Evolutionary conservation across 2,113 vertebrate genomes (phyloP).

Genomic region (Eulacestoma nigropectus): DNA sequence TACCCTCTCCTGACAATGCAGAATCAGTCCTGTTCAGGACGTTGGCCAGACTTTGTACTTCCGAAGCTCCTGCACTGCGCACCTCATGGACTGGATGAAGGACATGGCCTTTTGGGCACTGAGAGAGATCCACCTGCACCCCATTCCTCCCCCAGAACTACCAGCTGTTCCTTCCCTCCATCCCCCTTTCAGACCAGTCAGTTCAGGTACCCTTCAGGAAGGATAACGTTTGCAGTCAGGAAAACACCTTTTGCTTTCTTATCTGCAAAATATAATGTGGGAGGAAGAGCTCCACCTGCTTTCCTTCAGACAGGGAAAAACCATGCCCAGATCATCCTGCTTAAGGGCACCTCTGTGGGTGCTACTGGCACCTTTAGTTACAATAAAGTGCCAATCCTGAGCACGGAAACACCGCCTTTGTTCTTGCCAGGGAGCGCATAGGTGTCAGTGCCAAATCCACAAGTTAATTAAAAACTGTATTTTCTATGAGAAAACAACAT

Average conservation of each 20-base stretch:
- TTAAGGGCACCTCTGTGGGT: not conserved
- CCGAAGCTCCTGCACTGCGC: fast-evolving
- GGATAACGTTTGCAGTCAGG: not conserved
- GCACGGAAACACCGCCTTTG: not conserved
- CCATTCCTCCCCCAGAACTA: not conserved
- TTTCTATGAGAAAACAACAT: conserved; percentile 48
- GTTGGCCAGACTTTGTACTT: not conserved
- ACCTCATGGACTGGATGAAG: not conserved
- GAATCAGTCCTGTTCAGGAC: not conserved
- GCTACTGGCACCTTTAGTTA: not conserved
- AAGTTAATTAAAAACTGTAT: conserved; percentile 57
- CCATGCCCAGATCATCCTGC: not conserved
- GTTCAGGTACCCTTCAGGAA: not conserved
- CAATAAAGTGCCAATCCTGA: not conserved
- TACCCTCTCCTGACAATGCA: not conserved
- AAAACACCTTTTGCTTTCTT: not conserved
- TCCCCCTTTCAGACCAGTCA: fast-evolving
- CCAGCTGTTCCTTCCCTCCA: not conserved
- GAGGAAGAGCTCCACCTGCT: not conserved
- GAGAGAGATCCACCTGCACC: not conserved
- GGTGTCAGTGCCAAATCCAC: conserved; percentile 37
- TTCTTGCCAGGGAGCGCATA: not conserved
- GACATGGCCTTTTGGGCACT: not conserved
- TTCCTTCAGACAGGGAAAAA: not conserved
- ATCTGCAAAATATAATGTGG: not conserved